These are phyloP conservation scores for Campodea augens DNA, from an alignment of 1,140 invertebrate species.

Conservation along the genomic window DNA sequence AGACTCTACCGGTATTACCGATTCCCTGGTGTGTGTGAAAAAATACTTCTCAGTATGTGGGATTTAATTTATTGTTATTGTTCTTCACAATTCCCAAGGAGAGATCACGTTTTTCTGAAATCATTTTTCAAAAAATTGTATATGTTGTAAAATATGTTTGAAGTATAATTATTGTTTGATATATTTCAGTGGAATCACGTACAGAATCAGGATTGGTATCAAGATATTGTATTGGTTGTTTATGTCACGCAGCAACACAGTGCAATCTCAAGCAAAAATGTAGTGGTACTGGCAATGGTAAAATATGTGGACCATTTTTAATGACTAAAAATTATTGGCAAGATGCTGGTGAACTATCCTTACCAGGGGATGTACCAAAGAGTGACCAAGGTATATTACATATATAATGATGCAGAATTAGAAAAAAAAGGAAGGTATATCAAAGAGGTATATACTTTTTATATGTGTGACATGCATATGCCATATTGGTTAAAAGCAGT, in stretches of 20 bases:
- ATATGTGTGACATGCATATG: not conserved
- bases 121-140: not conserved
- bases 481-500: not conserved
- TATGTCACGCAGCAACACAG: constrained; percentile 11
- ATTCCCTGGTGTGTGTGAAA: too few species aligned
- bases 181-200: not conserved
- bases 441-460: not conserved
- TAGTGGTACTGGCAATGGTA: constrained; percentile 4
- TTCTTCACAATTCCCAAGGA: not conserved
- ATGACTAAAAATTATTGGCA: constrained; percentile 20
- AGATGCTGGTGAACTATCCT: constrained; percentile 19
- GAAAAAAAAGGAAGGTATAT: not conserved
- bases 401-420: too few species aligned
- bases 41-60: too few species aligned
- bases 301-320: constrained; percentile 22
- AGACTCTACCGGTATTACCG: too few species aligned
- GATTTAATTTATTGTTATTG: not conserved
- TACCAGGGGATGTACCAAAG: constrained; percentile 7
- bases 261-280: constrained; percentile 9
- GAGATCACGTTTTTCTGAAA: not conserved
- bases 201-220: not conserved
- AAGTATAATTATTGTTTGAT: not conserved
- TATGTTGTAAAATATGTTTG: not conserved
- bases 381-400: constrained; percentile 10
- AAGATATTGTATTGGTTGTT: constrained; percentile 11